phyloP scores from a whole-genome alignment of 1,140 invertebrate species.

The Sesamia nonagrioides region DNA sequence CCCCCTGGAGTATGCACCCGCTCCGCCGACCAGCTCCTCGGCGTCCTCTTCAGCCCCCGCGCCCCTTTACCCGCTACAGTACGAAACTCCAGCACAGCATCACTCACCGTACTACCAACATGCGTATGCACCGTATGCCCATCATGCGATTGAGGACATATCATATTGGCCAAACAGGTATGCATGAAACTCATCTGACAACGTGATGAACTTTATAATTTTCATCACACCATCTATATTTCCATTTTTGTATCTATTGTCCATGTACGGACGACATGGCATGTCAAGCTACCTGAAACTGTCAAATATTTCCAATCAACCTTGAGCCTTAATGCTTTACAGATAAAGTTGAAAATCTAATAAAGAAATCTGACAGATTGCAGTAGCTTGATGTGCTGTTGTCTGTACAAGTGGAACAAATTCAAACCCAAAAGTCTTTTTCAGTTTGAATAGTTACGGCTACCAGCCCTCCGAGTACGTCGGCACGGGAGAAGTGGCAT shows the following conservation, averaged over 20 bases:
- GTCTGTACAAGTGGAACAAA: not conserved
- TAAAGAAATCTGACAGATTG: too few species aligned
- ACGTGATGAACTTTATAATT: not conserved
- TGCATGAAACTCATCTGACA: not conserved
- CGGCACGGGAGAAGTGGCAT: slow-evolving; percentile 74
- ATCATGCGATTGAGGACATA: slow-evolving; percentile 83
- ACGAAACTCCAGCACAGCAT: slow-evolving; percentile 76
- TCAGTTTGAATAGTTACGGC: slow-evolving; percentile 80
- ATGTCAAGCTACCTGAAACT: too few species aligned
- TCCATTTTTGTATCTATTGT: too few species aligned
- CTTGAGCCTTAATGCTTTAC: too few species aligned
- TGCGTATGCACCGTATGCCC: slow-evolving; percentile 80
- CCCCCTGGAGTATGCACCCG: slow-evolving; percentile 75
- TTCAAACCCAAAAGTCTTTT: slow-evolving; percentile 37
- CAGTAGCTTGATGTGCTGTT: too few species aligned
- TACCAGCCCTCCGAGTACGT: slow-evolving; percentile 83
- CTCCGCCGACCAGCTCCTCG: slow-evolving; percentile 69
- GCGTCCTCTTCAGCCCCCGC: slow-evolving; percentile 71
- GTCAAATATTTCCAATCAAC: too few species aligned
- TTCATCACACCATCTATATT: not conserved
- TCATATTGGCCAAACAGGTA: slow-evolving; percentile 83
- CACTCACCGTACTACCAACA: slow-evolving; percentile 81
- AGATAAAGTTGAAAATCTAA: too few species aligned
- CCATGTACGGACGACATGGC: not conserved
- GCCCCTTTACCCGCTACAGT: slow-evolving; percentile 76